phyloP scores from a whole-genome alignment of 2,113 vertebrate genomes.

The Odocoileus virginianus region DNA sequence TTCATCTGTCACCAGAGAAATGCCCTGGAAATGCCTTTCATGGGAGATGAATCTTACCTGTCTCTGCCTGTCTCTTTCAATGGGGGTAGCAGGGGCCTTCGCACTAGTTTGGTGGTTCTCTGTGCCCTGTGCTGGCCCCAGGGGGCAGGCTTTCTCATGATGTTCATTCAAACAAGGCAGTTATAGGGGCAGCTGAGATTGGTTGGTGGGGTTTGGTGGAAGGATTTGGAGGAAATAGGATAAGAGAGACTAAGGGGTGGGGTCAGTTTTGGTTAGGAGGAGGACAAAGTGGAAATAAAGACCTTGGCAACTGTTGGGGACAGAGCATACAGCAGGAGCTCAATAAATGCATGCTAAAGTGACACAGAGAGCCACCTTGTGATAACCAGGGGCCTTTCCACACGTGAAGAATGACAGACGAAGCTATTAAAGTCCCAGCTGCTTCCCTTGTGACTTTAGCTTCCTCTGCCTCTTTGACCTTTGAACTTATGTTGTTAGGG shows the following conservation, averaged over 20 bases:
- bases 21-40: not conserved
- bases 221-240: not conserved
- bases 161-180: not conserved
- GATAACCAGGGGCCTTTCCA: not conserved
- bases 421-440: not conserved
- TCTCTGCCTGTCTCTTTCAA: not conserved
- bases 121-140: not conserved
- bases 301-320: not conserved
- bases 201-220: rapidly evolving
- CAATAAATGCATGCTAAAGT: not conserved
- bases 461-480: not conserved
- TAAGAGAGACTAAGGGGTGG: not conserved
- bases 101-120: not conserved
- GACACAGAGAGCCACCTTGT: not conserved
- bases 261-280: not conserved
- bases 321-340: not conserved
- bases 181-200: not conserved
- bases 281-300: not conserved
- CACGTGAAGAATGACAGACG: not conserved
- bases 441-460: not conserved
- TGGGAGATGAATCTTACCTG: not conserved
- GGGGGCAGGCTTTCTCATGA: not conserved
- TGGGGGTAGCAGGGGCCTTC: no score
- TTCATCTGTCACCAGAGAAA: not conserved
- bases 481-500: rapidly evolving